Conservation (phyloP, 2,888 invertebrate genomes). For the Lathronympha strigana region DNA sequence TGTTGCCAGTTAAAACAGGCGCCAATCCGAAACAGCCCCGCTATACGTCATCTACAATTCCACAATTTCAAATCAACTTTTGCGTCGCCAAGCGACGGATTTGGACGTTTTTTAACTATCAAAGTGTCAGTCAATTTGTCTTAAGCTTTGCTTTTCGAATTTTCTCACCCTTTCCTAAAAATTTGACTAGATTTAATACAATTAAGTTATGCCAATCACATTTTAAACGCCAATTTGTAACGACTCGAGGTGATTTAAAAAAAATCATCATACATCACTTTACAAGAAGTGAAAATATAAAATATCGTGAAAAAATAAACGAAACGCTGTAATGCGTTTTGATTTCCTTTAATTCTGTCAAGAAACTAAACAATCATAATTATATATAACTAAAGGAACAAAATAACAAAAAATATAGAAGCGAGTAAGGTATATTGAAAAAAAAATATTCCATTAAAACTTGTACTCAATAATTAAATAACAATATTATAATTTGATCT, state of each 20-base stretch:
- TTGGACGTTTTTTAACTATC: constrained; percentile 69
- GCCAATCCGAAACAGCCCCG: constrained; percentile 24
- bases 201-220: constrained; percentile 71
- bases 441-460: constrained; percentile 80
- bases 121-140: constrained; percentile 78
- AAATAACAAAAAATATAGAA: constrained; percentile 81
- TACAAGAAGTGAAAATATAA: constrained; percentile 76
- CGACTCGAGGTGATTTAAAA: constrained; percentile 52
- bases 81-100: constrained; percentile 75
- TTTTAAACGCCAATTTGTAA: constrained; percentile 65
- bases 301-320: constrained; percentile 66
- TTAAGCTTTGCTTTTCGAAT: constrained; percentile 66
- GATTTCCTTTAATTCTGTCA: constrained; percentile 63
- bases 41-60: constrained; percentile 71
- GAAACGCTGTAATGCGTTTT: constrained; percentile 67
- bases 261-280: constrained; percentile 66
- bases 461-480: constrained; percentile 84
- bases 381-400: constrained; percentile 80
- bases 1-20: constrained; percentile 24
- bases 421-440: constrained; percentile 81
- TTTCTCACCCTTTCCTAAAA: constrained; percentile 63
- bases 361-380: constrained; percentile 80
- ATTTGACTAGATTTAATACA: constrained; percentile 83
- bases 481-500: constrained; percentile 84
- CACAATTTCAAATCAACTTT: constrained; percentile 77